Conservation (phyloP, 1,140 invertebrate genomes). For the Achroia grisella region DNA sequence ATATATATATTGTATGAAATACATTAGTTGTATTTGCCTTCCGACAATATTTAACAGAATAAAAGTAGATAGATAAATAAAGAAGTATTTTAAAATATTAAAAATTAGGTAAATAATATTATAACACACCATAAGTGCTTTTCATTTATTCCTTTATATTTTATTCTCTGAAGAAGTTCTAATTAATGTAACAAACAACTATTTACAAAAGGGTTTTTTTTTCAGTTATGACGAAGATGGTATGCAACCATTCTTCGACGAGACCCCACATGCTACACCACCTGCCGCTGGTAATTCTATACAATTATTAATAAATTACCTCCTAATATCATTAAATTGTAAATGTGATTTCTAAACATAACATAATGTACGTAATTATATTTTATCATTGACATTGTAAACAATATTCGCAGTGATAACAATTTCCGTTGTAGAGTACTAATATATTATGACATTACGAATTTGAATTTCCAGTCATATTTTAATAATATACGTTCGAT, state of each 20-base stretch:
- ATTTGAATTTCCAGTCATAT: conserved; percentile 1
- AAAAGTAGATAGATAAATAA: too few species aligned
- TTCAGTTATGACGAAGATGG: conserved; percentile 62
- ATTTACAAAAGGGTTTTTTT: conserved; percentile 6
- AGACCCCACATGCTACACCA: conserved; percentile 66
- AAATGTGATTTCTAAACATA: background rate
- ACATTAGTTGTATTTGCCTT: too few species aligned
- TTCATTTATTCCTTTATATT: too few species aligned
- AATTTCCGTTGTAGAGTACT: conserved; percentile 33
- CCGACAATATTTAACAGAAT: too few species aligned
- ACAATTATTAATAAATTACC: background rate
- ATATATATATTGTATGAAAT: too few species aligned
- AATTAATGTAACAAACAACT: too few species aligned
- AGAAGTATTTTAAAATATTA: too few species aligned
- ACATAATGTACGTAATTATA: background rate
- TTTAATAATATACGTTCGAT: conserved; percentile 20
- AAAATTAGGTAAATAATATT: too few species aligned
- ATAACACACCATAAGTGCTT: too few species aligned
- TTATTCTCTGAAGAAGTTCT: too few species aligned
- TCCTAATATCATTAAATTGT: background rate
- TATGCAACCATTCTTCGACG: conserved; percentile 66
- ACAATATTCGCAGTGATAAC: conserved; percentile 31
- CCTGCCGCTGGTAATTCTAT: conserved; percentile 52
- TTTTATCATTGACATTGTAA: conserved; percentile 19
- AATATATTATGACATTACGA: background rate